Evolutionary conservation across 1,140 invertebrate species (phyloP).

Genomic region (Mycetomoellerius zeteki): DNA sequence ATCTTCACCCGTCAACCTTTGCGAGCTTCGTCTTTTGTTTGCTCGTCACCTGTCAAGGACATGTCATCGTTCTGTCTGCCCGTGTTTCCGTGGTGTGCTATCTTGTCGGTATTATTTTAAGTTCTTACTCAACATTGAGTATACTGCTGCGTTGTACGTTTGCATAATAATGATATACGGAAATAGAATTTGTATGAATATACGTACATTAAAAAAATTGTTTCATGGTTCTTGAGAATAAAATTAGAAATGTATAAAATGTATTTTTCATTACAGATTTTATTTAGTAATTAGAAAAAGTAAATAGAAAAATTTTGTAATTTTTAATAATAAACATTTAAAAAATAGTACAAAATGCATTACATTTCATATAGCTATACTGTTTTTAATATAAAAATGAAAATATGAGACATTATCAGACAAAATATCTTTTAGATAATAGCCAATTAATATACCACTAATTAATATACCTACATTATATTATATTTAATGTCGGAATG

Average conservation of each 20-base stretch:
- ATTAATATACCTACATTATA: conserved; percentile 11
- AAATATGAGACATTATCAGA: neutral
- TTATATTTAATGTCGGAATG: neutral
- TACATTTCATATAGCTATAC: neutral
- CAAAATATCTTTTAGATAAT: neutral
- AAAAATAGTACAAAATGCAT: conserved; percentile 1
- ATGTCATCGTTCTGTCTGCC: conserved; percentile 5
- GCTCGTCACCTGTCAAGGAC: conserved; percentile 32
- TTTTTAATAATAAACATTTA: neutral
- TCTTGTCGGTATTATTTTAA: conserved; percentile 39
- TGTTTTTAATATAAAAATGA: neutral
- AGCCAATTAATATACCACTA: too few species aligned
- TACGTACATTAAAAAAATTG: neutral
- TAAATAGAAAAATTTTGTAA: neutral
- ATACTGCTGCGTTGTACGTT: conserved; percentile 4
- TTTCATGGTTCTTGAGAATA: neutral
- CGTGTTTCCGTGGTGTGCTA: neutral
- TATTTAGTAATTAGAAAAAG: too few species aligned
- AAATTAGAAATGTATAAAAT: neutral
- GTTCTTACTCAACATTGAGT: conserved; percentile 5
- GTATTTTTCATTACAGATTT: neutral
- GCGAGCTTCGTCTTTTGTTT: conserved; percentile 8
- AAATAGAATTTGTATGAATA: neutral
- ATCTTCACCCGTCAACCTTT: conserved; percentile 2
- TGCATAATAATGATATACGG: neutral